phyloP scores from a whole-genome alignment of 2,888 invertebrate species.

The Dolichomitus sp. region DNA sequence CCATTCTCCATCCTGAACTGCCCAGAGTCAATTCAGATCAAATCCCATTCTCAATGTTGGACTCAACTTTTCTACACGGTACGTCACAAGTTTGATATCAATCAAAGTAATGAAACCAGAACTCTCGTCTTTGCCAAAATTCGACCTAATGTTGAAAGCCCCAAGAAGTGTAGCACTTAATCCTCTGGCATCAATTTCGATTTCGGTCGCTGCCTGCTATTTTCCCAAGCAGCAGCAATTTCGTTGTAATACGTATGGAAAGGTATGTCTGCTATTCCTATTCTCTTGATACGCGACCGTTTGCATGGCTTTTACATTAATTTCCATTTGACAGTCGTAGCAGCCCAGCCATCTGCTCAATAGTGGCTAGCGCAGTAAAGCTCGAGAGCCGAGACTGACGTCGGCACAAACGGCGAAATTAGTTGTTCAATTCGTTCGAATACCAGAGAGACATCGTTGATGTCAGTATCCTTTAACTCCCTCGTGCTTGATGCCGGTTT shows the following conservation, averaged over 20 bases:
- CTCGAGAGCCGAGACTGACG: constrained; percentile 38
- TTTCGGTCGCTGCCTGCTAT: neutral
- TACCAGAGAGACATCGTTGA: constrained; percentile 49
- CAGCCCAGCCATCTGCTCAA: neutral
- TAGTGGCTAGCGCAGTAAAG: constrained; percentile 2
- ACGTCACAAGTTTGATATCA: too few species aligned
- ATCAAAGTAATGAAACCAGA: neutral
- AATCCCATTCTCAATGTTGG: too few species aligned
- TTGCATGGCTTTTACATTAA: constrained; percentile 33
- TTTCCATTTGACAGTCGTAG: constrained; percentile 33
- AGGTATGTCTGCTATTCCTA: neutral
- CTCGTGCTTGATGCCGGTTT: constrained; percentile 16
- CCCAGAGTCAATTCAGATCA: too few species aligned
- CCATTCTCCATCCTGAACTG: too few species aligned
- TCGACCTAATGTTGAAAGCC: neutral
- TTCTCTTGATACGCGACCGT: neutral
- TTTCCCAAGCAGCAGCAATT: neutral
- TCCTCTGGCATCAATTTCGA: neutral
- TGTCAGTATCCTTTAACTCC: constrained; percentile 14
- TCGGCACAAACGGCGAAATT: constrained; percentile 62
- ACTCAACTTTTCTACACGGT: too few species aligned
- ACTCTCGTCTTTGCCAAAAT: neutral
- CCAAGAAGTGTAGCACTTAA: neutral
- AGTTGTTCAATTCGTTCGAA: constrained; percentile 60
- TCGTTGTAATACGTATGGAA: neutral